Conservation (phyloP, 2,797 vertebrate species). For the Anableps anableps region DNA sequence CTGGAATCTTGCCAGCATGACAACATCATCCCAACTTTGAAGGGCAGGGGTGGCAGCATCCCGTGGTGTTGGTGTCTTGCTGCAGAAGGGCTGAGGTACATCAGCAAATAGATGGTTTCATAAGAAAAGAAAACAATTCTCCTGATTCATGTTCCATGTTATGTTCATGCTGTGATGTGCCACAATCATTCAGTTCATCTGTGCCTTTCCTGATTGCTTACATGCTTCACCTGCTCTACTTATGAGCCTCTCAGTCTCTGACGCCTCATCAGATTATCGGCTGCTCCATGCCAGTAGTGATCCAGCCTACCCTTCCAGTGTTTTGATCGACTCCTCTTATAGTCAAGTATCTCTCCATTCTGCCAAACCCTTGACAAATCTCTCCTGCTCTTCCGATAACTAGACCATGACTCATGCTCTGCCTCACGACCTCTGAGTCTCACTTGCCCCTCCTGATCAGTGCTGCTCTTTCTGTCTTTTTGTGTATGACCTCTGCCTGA, state of each 20-base stretch:
- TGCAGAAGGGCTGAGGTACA: not conserved
- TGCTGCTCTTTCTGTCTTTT: not conserved
- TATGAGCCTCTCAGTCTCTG: not conserved
- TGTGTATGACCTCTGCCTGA: not conserved
- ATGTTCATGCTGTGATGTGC: not conserved
- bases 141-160: too few species aligned
- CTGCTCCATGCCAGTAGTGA: not conserved
- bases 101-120: not conserved
- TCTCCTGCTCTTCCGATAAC: not conserved
- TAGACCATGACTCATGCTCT: not conserved
- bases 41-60: not conserved
- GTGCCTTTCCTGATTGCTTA: not conserved
- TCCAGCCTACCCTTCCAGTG: not conserved
- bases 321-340: not conserved
- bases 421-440: not conserved
- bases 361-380: not conserved
- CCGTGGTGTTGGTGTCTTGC: not conserved
- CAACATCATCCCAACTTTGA: too few species aligned
- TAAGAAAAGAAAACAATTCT: not conserved
- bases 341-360: not conserved
- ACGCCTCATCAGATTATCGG: not conserved
- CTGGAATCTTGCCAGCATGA: not conserved
- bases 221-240: not conserved
- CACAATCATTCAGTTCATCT: not conserved
- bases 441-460: not conserved